These are phyloP conservation scores for Hexactinellida sp. DNA, from an alignment of 37 sponge, comb jelly and placozoan genomes.

Conservation along the genomic window DNA sequence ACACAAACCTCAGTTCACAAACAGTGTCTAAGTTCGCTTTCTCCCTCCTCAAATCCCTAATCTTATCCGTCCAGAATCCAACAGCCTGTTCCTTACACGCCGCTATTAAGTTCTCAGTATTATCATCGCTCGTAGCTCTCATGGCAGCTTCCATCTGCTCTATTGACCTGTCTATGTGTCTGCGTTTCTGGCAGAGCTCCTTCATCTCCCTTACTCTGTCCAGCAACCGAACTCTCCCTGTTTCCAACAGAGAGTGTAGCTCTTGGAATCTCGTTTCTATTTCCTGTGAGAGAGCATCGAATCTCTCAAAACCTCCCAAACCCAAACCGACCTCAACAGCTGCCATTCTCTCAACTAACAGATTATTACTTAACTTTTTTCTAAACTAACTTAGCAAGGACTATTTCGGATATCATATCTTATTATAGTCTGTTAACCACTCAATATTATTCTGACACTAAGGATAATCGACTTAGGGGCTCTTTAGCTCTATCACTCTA, in stretches of 20 bases:
- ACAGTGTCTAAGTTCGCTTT: background rate
- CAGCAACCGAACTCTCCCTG: background rate
- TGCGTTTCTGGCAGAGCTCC: background rate
- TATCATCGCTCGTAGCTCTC: background rate
- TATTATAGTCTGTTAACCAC: too few relatives aligned
- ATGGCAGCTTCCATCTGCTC: background rate
- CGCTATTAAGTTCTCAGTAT: background rate
- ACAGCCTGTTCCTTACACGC: background rate
- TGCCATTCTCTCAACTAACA: background rate
- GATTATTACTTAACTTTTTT: too few relatives aligned
- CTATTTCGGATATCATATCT: too few relatives aligned
- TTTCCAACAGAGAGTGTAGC: background rate
- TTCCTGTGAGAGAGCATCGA: background rate
- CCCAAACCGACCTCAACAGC: background rate
- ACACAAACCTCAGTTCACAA: background rate
- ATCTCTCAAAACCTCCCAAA: background rate
- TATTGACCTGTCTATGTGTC: background rate
- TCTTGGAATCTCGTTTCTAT: background rate
- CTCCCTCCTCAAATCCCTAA: background rate
- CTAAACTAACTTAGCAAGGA: too few relatives aligned
- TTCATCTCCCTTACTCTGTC: background rate
- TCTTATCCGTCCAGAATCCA: background rate
- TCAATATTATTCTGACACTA: too few relatives aligned
- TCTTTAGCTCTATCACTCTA: too few relatives aligned
- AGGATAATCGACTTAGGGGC: too few relatives aligned